Evolutionary conservation across 2,888 invertebrate genomes (phyloP).

Genomic region (Emmelina monodactyla): DNA sequence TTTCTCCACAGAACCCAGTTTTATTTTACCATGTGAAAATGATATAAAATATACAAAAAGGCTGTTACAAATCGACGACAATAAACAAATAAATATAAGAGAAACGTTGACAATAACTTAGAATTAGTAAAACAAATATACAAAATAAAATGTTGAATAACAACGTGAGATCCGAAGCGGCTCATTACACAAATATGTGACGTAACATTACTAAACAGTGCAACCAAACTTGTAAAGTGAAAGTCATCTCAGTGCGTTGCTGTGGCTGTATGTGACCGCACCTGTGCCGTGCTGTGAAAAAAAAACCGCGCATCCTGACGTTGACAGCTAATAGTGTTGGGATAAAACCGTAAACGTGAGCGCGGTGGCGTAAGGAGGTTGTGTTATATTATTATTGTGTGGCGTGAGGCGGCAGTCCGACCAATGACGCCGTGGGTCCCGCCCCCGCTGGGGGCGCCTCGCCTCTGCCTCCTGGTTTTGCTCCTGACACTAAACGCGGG

Average conservation of each 20-base stretch:
- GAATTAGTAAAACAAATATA: conserved; percentile 10
- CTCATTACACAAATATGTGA: conserved; percentile 13
- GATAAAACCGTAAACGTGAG: conserved; percentile 12
- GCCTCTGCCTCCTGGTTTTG: conserved; percentile 29
- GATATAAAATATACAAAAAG: conserved; percentile 5
- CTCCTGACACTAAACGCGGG: conserved; percentile 37
- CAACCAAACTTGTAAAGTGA: conserved; percentile 28
- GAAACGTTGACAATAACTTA: conserved; percentile 26
- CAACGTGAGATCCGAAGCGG: conserved; percentile 19
- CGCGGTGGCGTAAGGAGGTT: conserved; percentile 22
- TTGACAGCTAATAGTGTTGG: conserved; percentile 5
- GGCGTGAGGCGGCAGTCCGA: conserved; percentile 34
- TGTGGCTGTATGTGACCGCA: conserved; percentile 25
- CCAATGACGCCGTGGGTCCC: conserved; percentile 52
- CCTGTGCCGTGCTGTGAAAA: conserved; percentile 17
- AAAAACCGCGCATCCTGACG: conserved; percentile 9
- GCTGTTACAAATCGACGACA: conserved; percentile 2
- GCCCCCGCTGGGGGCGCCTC: conserved; percentile 43
- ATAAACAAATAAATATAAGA: conserved; percentile 13
- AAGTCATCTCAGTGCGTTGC: conserved; percentile 26
- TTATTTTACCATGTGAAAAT: no score
- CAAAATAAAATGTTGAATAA: conserved; percentile 3
- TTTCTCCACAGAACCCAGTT: no score
- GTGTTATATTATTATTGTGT: conserved; percentile 35
- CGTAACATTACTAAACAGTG: conserved; percentile 20